phyloP scores from a whole-genome alignment of 2,113 vertebrate genomes.

The Cyprinodon tularosa region DNA sequence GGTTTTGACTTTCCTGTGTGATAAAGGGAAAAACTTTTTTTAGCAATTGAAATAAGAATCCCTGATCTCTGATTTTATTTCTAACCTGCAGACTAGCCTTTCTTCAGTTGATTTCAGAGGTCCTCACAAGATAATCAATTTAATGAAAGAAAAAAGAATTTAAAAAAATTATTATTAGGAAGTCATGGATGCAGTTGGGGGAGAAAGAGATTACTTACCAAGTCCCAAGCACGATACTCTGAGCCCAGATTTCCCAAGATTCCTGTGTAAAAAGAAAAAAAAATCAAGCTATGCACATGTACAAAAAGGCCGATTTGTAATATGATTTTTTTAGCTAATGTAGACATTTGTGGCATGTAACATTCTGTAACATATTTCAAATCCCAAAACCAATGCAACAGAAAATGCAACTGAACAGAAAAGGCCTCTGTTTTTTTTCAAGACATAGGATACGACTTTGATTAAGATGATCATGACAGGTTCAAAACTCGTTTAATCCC shows the following conservation, averaged over 20 bases:
- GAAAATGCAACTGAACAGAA: not conserved
- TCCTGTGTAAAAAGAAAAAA: constrained; percentile 77
- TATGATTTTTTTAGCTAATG: not conserved
- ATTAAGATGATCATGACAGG: not conserved
- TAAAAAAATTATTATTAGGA: not conserved
- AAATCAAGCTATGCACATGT: not conserved
- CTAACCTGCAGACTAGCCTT: not conserved
- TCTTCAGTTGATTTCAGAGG: too few species aligned
- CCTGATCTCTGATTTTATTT: not conserved
- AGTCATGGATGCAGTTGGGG: not conserved
- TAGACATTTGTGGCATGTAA: not conserved
- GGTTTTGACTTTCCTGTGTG: constrained; percentile 20
- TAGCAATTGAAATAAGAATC: constrained; percentile 4
- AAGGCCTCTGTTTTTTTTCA: not conserved
- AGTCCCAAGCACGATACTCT: constrained; percentile 92
- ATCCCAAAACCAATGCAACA: not conserved
- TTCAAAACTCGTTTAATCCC: not conserved
- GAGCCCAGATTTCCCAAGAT: constrained; percentile 95
- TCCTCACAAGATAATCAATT: too few species aligned
- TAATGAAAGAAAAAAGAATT: not conserved
- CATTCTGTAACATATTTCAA: not conserved
- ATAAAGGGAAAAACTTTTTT: constrained; percentile 19
- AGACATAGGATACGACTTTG: not conserved
- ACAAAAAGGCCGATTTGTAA: not conserved
- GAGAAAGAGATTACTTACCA: constrained; percentile 82